A percentile compares a stretch with the other conserved stretches of the same genome.
Conservation (phyloP, 2,888 invertebrate genomes). For the Agrilus mali region DNA sequence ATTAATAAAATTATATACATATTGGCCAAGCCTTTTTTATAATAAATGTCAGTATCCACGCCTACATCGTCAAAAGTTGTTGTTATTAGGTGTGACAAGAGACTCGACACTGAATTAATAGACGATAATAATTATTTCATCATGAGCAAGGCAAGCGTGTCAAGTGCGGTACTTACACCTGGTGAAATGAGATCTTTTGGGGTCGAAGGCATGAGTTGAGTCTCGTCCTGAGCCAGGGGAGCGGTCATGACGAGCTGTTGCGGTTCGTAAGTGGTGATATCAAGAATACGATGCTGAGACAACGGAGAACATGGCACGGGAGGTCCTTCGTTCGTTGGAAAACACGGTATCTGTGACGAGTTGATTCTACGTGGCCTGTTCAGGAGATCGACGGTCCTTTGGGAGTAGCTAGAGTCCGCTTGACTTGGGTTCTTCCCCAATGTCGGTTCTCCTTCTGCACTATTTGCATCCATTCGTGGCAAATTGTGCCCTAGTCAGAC, state of each 20-base stretch:
- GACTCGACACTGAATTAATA: background rate
- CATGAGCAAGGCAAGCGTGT: no score
- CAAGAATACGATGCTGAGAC: conserved; percentile 24
- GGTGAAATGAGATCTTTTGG: conserved; percentile 32
- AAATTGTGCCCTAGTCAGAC: conserved; percentile 70
- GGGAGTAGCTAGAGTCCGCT: conserved; percentile 64
- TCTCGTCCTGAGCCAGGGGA: conserved; percentile 32
- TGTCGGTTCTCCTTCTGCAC: conserved; percentile 53
- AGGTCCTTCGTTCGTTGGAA: conserved; percentile 30
- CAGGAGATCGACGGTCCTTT: conserved; percentile 60
- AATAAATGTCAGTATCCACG: no score
- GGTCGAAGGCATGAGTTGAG: conserved; percentile 27
- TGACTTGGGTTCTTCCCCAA: conserved; percentile 51
- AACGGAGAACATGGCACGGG: conserved; percentile 26
- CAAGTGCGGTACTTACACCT: conserved; percentile 25
- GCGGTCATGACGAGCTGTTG: conserved; percentile 17
- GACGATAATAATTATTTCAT: background rate
- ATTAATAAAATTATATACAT: no score
- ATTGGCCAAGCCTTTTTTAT: no score
- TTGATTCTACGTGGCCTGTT: conserved; percentile 39
- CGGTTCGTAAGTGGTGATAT: conserved; percentile 17
- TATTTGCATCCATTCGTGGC: conserved; percentile 80
- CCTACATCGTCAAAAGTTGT: no score
- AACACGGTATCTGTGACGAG: conserved; percentile 38
- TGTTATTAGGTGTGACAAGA: no score